Conservation (phyloP, 2,888 invertebrate species). For the Nebria salina region DNA sequence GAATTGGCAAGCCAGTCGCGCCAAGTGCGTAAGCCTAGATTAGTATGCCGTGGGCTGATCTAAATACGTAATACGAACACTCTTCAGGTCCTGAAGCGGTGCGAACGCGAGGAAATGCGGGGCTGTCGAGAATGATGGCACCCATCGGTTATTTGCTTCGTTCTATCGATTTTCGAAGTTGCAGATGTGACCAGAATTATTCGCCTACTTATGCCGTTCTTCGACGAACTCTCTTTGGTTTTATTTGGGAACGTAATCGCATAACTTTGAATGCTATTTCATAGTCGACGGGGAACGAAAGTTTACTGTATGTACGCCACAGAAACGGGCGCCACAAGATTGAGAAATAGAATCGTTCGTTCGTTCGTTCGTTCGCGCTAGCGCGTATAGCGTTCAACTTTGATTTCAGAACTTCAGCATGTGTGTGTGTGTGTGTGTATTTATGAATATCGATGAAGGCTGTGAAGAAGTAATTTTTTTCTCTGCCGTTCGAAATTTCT, state of each 20-base stretch:
- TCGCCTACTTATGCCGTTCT: slow-evolving; percentile 54
- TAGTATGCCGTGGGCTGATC: slow-evolving; percentile 43
- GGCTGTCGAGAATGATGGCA: not conserved
- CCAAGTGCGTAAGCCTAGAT: slow-evolving; percentile 32
- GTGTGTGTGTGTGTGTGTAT: slow-evolving; percentile 35
- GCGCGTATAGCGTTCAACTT: slow-evolving; percentile 32
- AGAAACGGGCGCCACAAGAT: slow-evolving; percentile 39
- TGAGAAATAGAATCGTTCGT: slow-evolving; percentile 45
- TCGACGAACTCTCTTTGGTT: slow-evolving; percentile 41
- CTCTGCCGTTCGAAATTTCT: not conserved
- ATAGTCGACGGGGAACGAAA: slow-evolving; percentile 48
- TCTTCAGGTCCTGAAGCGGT: not conserved
- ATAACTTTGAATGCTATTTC: slow-evolving; percentile 58
- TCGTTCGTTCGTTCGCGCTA: too few species aligned
- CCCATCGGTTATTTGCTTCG: slow-evolving; percentile 37
- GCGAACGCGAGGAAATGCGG: not conserved
- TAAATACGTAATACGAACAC: slow-evolving; percentile 27
- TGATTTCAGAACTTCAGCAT: slow-evolving; percentile 40
- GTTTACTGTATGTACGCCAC: slow-evolving; percentile 38
- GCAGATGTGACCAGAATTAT: slow-evolving; percentile 57
- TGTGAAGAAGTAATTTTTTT: slow-evolving; percentile 26
- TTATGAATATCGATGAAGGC: slow-evolving; percentile 44
- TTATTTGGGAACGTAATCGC: slow-evolving; percentile 53
- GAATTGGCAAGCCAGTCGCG: slow-evolving; percentile 27
- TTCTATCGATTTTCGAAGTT: slow-evolving; percentile 55